These are phyloP conservation scores for Drosophila barbarae DNA, from an alignment of 2,888 invertebrate species.

Conservation along the genomic window DNA sequence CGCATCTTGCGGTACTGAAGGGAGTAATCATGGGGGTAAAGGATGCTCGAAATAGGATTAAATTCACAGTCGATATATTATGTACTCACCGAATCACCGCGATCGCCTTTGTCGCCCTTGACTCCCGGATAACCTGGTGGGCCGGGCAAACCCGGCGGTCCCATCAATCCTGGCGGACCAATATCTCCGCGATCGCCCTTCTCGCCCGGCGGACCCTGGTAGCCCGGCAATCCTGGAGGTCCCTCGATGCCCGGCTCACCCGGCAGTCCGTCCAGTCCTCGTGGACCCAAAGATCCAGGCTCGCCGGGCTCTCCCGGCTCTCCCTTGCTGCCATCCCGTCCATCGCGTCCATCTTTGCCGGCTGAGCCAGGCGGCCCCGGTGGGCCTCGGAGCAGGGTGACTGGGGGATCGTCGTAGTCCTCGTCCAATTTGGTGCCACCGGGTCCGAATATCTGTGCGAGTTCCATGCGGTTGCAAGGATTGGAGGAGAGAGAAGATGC, in stretches of 20 bases:
- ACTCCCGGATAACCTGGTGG: constrained; percentile 93
- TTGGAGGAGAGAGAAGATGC: constrained; percentile 37
- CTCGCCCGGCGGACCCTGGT: constrained; percentile 91
- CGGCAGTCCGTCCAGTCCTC: constrained; percentile 87
- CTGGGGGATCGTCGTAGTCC: constrained; percentile 79
- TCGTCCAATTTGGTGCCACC: constrained; percentile 79
- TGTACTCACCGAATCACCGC: constrained; percentile 93
- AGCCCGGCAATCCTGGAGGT: constrained; percentile 88
- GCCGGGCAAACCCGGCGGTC: constrained; percentile 92
- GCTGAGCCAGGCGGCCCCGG: constrained; percentile 83
- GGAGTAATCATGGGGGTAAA: constrained; percentile 40
- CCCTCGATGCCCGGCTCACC: constrained; percentile 93
- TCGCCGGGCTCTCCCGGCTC: constrained; percentile 88
- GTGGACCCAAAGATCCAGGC: constrained; percentile 86
- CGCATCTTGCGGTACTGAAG: constrained; percentile 80
- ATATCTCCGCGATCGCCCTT: constrained; percentile 90
- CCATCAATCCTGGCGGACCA: constrained; percentile 95
- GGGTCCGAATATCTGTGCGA: constrained; percentile 78
- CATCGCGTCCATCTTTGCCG: constrained; percentile 79
- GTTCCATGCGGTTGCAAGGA: constrained; percentile 22
- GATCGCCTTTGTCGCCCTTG: constrained; percentile 94
- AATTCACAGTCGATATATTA: background rate
- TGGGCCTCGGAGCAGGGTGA: constrained; percentile 83
- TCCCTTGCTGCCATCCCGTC: constrained; percentile 80
- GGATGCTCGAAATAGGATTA: constrained; percentile 15